Conservation (phyloP, 2,797 vertebrate species). For the Chelmon rostratus region DNA sequence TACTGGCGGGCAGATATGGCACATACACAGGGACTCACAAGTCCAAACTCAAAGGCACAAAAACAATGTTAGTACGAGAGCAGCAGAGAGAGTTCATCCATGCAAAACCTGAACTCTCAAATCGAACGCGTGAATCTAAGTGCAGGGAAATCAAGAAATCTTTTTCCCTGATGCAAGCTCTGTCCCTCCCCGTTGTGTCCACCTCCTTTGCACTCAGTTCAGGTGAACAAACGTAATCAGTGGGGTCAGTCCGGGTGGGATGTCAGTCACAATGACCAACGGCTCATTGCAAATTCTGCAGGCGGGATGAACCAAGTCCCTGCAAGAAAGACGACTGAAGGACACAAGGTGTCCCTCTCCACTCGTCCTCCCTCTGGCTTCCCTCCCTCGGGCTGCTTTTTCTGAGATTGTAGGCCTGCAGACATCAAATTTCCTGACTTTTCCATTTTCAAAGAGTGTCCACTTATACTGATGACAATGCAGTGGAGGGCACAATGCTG, state of each 20-base stretch:
- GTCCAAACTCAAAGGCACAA: constrained; percentile 44
- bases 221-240: constrained; percentile 77
- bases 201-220: constrained; percentile 42
- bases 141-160: constrained; percentile 57
- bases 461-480: constrained; percentile 71
- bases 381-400: constrained; percentile 47
- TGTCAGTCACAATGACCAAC: constrained; percentile 75
- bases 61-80: constrained; percentile 29
- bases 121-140: constrained; percentile 36
- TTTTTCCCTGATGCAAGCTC: constrained; percentile 21
- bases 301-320: constrained; percentile 59
- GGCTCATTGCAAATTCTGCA: constrained; percentile 81
- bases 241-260: constrained; percentile 63
- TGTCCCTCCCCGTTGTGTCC: constrained; percentile 26
- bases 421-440: constrained; percentile 69
- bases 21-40: constrained; percentile 27
- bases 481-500: constrained; percentile 43
- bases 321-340: constrained; percentile 67
- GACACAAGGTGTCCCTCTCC: constrained; percentile 62
- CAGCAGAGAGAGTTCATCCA: constrained; percentile 13
- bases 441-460: constrained; percentile 67
- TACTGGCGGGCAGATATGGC: constrained; percentile 38
- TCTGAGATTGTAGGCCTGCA: constrained; percentile 57
- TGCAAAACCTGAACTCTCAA: constrained; percentile 23
- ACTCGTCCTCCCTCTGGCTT: constrained; percentile 5